These are phyloP conservation scores for Aspidiotus destructor DNA, from an alignment of 2,888 invertebrate genomes.

Conservation along the genomic window DNA sequence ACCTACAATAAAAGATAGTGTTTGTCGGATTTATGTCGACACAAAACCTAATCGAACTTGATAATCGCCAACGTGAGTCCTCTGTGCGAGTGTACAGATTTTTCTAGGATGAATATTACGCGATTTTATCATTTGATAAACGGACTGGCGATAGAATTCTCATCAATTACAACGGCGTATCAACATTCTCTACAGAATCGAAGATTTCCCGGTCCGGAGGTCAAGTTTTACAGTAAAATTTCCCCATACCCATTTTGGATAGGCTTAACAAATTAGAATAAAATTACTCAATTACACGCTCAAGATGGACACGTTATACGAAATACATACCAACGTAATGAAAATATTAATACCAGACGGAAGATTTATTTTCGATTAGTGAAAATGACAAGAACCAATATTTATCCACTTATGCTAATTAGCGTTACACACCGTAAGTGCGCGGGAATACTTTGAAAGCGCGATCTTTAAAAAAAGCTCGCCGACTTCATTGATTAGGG, in stretches of 20 bases:
- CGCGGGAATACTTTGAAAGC: neutral
- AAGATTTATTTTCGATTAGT: neutral
- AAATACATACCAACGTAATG: neutral
- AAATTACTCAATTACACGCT: no score
- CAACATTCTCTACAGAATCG: no score
- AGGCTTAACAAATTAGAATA: no score
- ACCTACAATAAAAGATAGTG: no score
- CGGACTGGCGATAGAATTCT: neutral
- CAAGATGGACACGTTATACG: no score
- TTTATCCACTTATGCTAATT: slow-evolving; percentile 31
- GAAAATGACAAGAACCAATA: slow-evolving; percentile 17
- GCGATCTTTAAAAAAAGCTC: neutral
- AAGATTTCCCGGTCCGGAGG: no score
- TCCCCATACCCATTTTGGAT: no score
- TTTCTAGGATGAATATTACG: neutral
- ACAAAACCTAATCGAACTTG: no score
- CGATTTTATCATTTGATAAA: slow-evolving; percentile 1
- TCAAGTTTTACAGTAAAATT: no score
- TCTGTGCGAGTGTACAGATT: no score
- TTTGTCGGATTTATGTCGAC: no score
- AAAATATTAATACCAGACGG: neutral
- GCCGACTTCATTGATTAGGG: slow-evolving; percentile 27
- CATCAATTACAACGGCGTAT: neutral
- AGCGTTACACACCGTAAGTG: neutral
- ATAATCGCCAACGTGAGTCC: no score